Evolutionary conservation across 1,140 invertebrate genomes (phyloP), one percentile per base, ranked within the genome.

Genomic region (Euwallacea fornicatus): DNA sequence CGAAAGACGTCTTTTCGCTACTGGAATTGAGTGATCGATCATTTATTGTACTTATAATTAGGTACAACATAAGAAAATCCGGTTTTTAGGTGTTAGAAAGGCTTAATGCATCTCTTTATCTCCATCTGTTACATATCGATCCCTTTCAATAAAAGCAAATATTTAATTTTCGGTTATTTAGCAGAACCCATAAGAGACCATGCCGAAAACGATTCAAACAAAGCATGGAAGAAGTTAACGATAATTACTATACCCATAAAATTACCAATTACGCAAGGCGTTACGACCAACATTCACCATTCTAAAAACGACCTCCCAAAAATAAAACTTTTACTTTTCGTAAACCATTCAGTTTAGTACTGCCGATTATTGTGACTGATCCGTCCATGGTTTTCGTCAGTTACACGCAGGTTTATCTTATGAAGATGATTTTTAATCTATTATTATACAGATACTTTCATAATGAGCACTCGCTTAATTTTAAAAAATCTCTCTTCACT

Each of bases 261-360:
- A 68, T 53, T 50, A 10, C 56, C 33, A 10, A 53, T 68, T 68
- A 68, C 56, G 56, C 66, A 68, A 68, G 66, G 42, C 56, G 61
- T 68, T 68, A 42, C 56, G 42, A 68, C 42, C 50, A 60, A 47
- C 66, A 68, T 68, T 68, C 66, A 50, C 56, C 66, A 61, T 61
- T 68, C 66, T 68, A 68, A 68, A 68, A 68, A 68, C 56, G 66
- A 68, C 66, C 66, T 68, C 58, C 44, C 65, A 66, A 66, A 66
- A 66, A 66, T 68, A 60, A 68, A 68, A 53, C 66, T 68, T 68
- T 68, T 68, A 68, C 66, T 68, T 68, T 68, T 61, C 46, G 46
- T 50, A 50, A 50, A 50, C 46, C 46, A 50, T 50, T 50, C 46
- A 50, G 46, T 50, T 50, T 10, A 50, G 46, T 10, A 13, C 46